Evolutionary conservation across 2,113 vertebrate species (phyloP).

Genomic region (Oplegnathus fasciatus): DNA sequence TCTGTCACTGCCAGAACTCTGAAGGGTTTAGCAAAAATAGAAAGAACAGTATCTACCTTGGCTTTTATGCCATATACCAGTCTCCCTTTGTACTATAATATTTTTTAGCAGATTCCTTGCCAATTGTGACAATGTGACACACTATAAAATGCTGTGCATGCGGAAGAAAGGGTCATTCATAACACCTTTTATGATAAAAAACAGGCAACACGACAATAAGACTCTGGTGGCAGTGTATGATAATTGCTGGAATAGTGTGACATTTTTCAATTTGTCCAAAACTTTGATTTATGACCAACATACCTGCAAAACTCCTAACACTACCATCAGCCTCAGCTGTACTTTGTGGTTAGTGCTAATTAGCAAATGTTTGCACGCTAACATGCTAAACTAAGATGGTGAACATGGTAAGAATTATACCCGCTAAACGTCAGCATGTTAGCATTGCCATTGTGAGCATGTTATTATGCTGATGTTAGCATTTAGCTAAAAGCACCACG

Average conservation of each 20-base stretch:
- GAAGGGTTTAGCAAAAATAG: conserved; percentile 5
- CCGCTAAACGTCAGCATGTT: not conserved
- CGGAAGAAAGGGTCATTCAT: not conserved
- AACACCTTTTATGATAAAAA: too few species aligned
- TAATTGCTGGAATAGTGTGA: too few species aligned
- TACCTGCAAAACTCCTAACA: too few species aligned
- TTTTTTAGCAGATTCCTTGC: not conserved
- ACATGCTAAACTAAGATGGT: not conserved
- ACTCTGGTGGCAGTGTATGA: not conserved
- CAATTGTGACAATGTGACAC: not conserved
- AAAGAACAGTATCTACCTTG: not conserved
- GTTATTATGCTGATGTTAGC: not conserved
- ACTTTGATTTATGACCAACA: too few species aligned
- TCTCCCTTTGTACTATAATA: not conserved
- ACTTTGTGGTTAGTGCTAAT: too few species aligned
- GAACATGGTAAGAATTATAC: not conserved
- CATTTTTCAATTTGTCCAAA: too few species aligned
- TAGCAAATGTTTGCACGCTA: too few species aligned
- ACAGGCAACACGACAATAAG: not conserved
- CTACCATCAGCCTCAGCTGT: too few species aligned
- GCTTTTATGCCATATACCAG: not conserved
- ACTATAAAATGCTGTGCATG: not conserved
- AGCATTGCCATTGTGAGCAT: not conserved
- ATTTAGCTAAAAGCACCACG: not conserved
- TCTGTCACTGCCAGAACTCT: conserved; percentile 3